Conservation (phyloP, 1,140 invertebrate species). For the Choristoneura fumiferana region DNA sequence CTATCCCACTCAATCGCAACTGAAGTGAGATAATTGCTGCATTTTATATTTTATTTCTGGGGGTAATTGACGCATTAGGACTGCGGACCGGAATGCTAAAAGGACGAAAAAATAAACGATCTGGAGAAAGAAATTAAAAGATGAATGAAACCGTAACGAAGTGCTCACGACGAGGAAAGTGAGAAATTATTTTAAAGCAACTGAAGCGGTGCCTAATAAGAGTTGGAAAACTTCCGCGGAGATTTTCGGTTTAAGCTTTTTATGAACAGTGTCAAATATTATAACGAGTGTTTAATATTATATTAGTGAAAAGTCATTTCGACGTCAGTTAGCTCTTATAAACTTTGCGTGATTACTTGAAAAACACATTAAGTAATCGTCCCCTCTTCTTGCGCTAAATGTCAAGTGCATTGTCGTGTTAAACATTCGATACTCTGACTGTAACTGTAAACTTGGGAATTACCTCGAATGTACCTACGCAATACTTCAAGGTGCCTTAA, state of each 20-base stretch:
- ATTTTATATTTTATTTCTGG: slow-evolving; percentile 31
- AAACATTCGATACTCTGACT: background rate
- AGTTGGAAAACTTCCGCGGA: slow-evolving; percentile 42
- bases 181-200: slow-evolving; percentile 55
- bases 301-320: background rate
- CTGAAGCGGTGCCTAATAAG: slow-evolving; percentile 45
- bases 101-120: slow-evolving; percentile 48
- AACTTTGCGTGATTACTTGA: slow-evolving; percentile 7
- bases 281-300: background rate
- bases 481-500: background rate
- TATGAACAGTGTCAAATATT: background rate
- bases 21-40: slow-evolving; percentile 23
- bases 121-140: slow-evolving; percentile 55
- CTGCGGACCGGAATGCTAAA: slow-evolving; percentile 36
- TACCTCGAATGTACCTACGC: background rate
- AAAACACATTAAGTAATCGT: background rate
- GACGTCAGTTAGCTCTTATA: background rate
- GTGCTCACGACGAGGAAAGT: slow-evolving; percentile 53
- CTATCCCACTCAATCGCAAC: background rate
- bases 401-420: slow-evolving; percentile 1
- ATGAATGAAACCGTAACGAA: slow-evolving; percentile 59
- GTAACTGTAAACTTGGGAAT: background rate
- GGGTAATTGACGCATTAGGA: slow-evolving; percentile 41
- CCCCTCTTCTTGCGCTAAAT: background rate
- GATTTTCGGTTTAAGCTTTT: slow-evolving; percentile 32